Percentiles rank a stretch among this genome's conserved stretches.
phyloP scores from a whole-genome alignment of 1,140 invertebrate genomes.

The Calycopis cecrops region DNA sequence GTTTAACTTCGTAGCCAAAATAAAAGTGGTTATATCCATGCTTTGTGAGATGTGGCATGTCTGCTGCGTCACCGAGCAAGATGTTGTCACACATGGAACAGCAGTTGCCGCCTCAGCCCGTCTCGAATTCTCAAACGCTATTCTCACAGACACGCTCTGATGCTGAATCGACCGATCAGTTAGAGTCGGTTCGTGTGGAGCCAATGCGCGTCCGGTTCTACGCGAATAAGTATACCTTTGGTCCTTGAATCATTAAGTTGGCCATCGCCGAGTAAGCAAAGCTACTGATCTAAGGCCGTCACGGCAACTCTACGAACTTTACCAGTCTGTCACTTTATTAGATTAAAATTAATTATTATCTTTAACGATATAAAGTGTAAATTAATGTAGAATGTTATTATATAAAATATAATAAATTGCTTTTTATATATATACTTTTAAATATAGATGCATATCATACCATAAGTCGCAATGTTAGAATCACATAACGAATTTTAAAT shows the following conservation, averaged over 20 bases:
- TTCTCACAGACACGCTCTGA: slow-evolving; percentile 61
- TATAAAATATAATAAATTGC: slow-evolving; percentile 74
- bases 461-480: slow-evolving; percentile 69
- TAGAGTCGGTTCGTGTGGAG: slow-evolving; percentile 69
- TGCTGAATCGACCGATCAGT: slow-evolving; percentile 61
- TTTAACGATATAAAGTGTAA: slow-evolving; percentile 73
- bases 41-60: slow-evolving; percentile 3
- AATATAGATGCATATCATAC: slow-evolving; percentile 59
- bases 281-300: slow-evolving; percentile 73
- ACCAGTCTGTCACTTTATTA: slow-evolving; percentile 74
- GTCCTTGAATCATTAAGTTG: slow-evolving; percentile 71
- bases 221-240: slow-evolving; percentile 74
- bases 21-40: neutral
- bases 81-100: slow-evolving; percentile 14
- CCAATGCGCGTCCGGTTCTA: slow-evolving; percentile 73
- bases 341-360: slow-evolving; percentile 75
- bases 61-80: slow-evolving; percentile 8
- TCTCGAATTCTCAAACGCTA: slow-evolving; percentile 44
- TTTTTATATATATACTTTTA: slow-evolving; percentile 65
- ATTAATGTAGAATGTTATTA: slow-evolving; percentile 72
- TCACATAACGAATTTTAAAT: slow-evolving; percentile 72
- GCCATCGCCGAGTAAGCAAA: slow-evolving; percentile 73
- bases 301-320: slow-evolving; percentile 73
- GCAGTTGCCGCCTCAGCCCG: slow-evolving; percentile 39
- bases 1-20: neutral